A percentile compares a stretch with the other conserved stretches of the same genome.
Conservation (phyloP, 2,888 invertebrate species). For the Apamea sordens region DNA sequence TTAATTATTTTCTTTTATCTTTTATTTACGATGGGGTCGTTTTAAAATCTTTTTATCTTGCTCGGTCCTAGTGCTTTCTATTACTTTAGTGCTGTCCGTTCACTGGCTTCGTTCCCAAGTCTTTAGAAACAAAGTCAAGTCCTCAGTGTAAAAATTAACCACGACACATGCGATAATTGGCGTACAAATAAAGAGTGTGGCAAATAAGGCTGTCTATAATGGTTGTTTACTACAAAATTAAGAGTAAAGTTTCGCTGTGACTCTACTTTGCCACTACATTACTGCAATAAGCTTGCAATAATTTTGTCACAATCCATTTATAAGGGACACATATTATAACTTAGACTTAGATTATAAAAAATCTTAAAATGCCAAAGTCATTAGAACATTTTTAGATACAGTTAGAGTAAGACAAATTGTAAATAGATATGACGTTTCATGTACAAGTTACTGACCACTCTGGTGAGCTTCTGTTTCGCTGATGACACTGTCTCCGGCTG, state of each 20-base stretch:
- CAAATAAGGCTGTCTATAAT: constrained; percentile 83
- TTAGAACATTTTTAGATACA: constrained; percentile 29
- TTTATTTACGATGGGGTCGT: constrained; percentile 51
- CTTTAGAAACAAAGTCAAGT: constrained; percentile 56
- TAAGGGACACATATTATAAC: constrained; percentile 35
- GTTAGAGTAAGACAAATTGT: constrained; percentile 11
- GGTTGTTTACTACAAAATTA: constrained; percentile 80
- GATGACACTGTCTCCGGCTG: constrained; percentile 86
- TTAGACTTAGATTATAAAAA: constrained; percentile 21
- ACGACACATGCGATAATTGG: constrained; percentile 84
- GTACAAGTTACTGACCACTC: constrained; percentile 84
- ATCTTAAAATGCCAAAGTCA: constrained; percentile 49
- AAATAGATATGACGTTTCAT: constrained; percentile 16
- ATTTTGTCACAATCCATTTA: constrained; percentile 63
- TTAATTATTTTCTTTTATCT: constrained; percentile 67
- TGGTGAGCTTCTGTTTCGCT: constrained; percentile 89
- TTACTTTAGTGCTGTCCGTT: constrained; percentile 59
- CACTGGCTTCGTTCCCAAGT: constrained; percentile 44
- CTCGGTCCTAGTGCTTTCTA: constrained; percentile 56
- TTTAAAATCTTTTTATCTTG: constrained; percentile 41
- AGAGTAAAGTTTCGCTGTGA: constrained; percentile 90
- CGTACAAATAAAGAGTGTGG: constrained; percentile 85
- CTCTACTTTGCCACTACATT: constrained; percentile 89
- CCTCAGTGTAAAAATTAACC: constrained; percentile 67
- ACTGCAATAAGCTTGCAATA: constrained; percentile 82